phyloP scores from a whole-genome alignment of 2,797 vertebrate genomes.

The Antennarius maculatus region DNA sequence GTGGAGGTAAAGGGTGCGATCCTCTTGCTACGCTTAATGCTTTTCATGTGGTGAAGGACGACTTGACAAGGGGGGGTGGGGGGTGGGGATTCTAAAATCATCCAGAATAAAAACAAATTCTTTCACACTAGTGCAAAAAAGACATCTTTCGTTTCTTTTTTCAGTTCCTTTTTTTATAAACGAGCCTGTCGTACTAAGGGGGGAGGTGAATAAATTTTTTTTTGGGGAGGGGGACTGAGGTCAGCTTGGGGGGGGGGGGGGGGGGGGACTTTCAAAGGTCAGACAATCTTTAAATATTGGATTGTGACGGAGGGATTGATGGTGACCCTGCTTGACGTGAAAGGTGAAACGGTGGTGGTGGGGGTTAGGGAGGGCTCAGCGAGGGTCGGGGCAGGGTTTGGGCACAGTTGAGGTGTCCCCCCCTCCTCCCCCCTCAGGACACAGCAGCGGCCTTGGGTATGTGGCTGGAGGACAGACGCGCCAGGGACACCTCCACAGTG shows the following conservation, averaged over 20 bases:
- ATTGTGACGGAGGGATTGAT: constrained; percentile 46
- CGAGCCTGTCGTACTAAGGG: constrained; percentile 94
- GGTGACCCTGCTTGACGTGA: constrained; percentile 53
- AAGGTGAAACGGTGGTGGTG: constrained; percentile 15
- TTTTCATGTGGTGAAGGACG: constrained; percentile 87
- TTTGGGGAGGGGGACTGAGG: constrained; percentile 72
- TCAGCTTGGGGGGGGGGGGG: constrained; percentile 76
- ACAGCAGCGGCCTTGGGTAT: constrained; percentile 88
- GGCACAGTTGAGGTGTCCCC: constrained; percentile 20
- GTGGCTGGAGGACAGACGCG: constrained; percentile 89
- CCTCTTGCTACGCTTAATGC: constrained; percentile 88
- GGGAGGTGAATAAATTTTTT: constrained; percentile 54
- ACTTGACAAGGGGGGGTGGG: constrained; percentile 77
- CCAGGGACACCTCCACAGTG: constrained; percentile 91
- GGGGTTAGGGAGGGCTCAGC: constrained; percentile 16
- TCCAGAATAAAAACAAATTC: constrained; percentile 89
- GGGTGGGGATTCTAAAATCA: constrained; percentile 83
- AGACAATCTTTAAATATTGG: constrained; percentile 57
- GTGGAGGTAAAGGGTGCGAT: constrained; percentile 32
- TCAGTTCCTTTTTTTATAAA: constrained; percentile 71
- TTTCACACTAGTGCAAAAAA: constrained; percentile 99
- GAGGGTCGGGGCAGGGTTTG: constrained; percentile 11
- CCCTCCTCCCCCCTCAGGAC: constrained; percentile 68
- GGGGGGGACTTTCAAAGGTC: constrained; percentile 61
- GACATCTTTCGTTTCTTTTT: constrained; percentile 91